Conservation (phyloP, 2,797 vertebrate genomes). For the Ambastaia sidthimunki region DNA sequence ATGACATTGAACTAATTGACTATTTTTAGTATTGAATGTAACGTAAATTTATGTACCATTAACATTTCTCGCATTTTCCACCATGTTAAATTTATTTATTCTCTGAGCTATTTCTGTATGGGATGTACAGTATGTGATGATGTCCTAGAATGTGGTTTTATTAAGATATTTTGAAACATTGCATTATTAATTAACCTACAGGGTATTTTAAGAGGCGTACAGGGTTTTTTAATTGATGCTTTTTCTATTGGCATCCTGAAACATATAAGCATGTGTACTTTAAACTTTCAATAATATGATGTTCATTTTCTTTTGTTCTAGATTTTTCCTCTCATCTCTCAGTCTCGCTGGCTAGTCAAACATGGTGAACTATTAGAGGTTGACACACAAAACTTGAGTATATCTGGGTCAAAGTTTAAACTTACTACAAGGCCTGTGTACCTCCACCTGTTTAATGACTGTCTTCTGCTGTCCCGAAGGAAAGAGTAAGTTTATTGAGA, state of each 20-base stretch:
- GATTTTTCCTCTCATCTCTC: constrained; percentile 93
- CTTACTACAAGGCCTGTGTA: constrained; percentile 87
- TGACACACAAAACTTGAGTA: constrained; percentile 84
- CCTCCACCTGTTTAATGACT: constrained; percentile 91
- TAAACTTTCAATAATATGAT: too few relatives aligned
- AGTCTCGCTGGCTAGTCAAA: constrained; percentile 92
- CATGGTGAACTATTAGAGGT: constrained; percentile 89
- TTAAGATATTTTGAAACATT: neutral
- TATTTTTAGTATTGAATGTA: too few relatives aligned
- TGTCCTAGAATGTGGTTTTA: neutral
- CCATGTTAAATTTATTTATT: neutral
- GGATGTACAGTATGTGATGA: neutral
- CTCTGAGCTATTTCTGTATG: neutral
- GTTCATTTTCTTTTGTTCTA: constrained; percentile 52
- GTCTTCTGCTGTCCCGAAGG: constrained; percentile 85
- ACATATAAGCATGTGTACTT: too few relatives aligned
- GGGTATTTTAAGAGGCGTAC: neutral
- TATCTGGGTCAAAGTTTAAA: constrained; percentile 86
- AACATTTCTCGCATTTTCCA: neutral
- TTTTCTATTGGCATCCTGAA: too few relatives aligned
- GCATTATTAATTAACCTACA: neutral
- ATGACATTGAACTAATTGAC: too few relatives aligned
- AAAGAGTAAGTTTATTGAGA: constrained; percentile 84
- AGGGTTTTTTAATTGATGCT: neutral
- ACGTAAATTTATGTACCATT: neutral